Conservation (phyloP, 2,888 invertebrate species). For the Megaustenia siamemsis region DNA sequence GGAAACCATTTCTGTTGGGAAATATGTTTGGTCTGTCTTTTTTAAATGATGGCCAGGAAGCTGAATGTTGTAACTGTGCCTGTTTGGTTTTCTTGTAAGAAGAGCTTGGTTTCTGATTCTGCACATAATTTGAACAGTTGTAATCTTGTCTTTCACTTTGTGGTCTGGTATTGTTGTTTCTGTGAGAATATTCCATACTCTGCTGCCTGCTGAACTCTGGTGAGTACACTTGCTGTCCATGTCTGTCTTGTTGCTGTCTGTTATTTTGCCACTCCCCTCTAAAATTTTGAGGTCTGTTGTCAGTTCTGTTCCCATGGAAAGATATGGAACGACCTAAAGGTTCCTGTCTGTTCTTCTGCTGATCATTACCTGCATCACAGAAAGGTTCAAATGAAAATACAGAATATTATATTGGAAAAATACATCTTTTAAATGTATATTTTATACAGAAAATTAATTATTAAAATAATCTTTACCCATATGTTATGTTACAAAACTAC, state of each 20-base stretch:
- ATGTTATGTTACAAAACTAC: too few relatives aligned
- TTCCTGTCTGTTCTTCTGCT: not conserved
- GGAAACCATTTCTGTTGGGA: constrained; percentile 21
- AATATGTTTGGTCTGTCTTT: not conserved
- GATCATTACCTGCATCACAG: not conserved
- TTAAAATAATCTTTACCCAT: too few relatives aligned
- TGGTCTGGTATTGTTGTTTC: not conserved
- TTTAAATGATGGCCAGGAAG: not conserved
- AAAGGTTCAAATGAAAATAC: not conserved
- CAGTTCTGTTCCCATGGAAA: not conserved
- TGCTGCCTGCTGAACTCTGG: not conserved
- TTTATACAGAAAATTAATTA: too few relatives aligned
- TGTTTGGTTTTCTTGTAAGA: not conserved
- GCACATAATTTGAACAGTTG: not conserved
- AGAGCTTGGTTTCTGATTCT: not conserved
- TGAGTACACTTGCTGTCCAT: not conserved
- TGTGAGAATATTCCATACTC: not conserved
- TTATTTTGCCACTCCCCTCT: not conserved
- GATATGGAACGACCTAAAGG: not conserved
- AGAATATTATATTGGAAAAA: not conserved
- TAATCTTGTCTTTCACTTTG: not conserved
- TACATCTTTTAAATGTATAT: too few relatives aligned
- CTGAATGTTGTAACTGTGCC: not conserved
- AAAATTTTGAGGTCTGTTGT: not conserved
- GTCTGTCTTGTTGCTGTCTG: not conserved